Base-by-base conservation (phyloP, 2,797 vertebrate species). In the Girardinus metallicus region DNA sequence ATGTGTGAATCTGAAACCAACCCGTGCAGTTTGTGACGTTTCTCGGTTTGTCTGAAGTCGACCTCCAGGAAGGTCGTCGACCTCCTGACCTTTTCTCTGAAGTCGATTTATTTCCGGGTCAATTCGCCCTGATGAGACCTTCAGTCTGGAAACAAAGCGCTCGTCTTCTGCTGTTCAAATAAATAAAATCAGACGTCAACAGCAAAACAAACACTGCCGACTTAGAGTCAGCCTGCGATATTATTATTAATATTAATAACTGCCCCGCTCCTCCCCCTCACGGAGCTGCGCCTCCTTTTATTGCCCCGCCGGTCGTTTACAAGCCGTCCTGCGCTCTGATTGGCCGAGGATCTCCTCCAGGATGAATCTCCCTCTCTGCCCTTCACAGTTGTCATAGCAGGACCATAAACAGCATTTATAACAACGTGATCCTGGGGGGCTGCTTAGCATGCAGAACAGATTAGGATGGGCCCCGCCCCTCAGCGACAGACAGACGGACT, bases 341-440 rank as follows among this genome's bases (percentile, higher is more conserved):
- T 97, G 96, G 96, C 95, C 76, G 88, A 86, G 96, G 96, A 96
- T 96, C 96, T 97, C 97, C 97, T 97, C 96, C 97, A 96, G 97
- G 97, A 98, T 99, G 97, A 98, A 98, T 99, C 98, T 96, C 97
- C 95, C 92, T 91, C 96, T 93, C 94, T 98, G 98, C 97, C 97
- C 97, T 99, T 99, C 98, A 98, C 97, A 98, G 97, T 97, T 99
- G 98, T 98, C 98, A 97, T 97, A 96, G 97, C 97, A 97, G 92
- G 96, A 97, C 97, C 98, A 97, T 99, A 99, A 99, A 99, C 97
- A 98, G 97, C 98, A 99, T 99, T 99, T 98, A 99, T 98, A 99
- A 99, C 97, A 98, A 98, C 97, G 97, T 97, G 88, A 73, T 83
- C 83, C 66, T 77, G 79, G 36, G 15, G 80, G 80, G 76, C 85